Base-by-base conservation (phyloP, 64 coral and sea anemone species). In the Dendronephthya gigantea region DNA sequence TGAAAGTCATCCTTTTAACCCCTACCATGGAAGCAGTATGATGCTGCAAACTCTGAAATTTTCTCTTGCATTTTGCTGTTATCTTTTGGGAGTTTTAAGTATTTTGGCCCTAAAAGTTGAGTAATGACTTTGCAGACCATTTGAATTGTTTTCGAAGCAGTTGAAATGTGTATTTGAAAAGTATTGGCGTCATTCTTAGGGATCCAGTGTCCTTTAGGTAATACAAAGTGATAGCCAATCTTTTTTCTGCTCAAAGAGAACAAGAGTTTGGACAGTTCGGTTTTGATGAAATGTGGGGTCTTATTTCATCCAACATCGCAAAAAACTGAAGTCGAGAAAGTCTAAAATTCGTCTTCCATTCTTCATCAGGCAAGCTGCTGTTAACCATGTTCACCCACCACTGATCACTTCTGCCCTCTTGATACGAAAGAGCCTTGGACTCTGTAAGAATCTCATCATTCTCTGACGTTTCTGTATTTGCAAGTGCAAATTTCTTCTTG, bases 371-470 rank as follows among this genome's bases (percentile, higher is more conserved):
- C 33, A 31, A 50, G 36, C 15, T 70, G 6, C 40, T 58, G 15
- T 9, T 17, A 4, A 87, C 7, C 40, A 87, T 47, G 37, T 87
- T 76, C 15, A 35, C 37, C 85, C 85, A 87, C 66, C 85, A 87
- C 29, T 76, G 37, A 37, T 76, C 85, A n/a, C 37, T 76, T 32
- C 85, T 76, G 25, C 85, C 68, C 1, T 76, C n/a, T 7, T 48
- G 47, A 23, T 66, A 39, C 40, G 62, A 79, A 48, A 22, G 9
- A 50, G 48, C 9, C 48, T 8, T 10, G 48, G 48, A 50, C 48
- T 50, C 48, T 17, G 48, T 50, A 50, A 50, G 17, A 50, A 17
- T 50, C 48, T 50, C 48, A 50, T 50, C 48, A 50, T 50, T 50
- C 48, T 50, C 17, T 50, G 48, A 50, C 48, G 48, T 50, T 50